A percentile compares a stretch with the other conserved stretches of the same genome.
Conservation (phyloP, 1,140 invertebrate genomes). For the Campodea augens region DNA sequence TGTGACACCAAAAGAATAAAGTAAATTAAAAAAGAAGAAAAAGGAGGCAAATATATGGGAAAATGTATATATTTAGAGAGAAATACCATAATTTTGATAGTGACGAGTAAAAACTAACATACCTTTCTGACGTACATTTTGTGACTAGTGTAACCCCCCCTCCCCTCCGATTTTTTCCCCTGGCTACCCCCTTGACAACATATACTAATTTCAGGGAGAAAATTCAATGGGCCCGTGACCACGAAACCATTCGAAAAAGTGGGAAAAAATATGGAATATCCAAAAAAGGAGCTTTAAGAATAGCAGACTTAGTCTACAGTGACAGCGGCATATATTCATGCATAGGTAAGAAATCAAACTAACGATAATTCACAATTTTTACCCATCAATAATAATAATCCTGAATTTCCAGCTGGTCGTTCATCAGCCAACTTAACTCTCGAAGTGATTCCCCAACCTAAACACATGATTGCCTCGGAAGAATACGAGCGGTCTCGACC, state of each 20-base stretch:
- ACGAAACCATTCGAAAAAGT: constrained; percentile 45
- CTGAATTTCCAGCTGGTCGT: constrained; percentile 33
- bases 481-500: constrained; percentile 32
- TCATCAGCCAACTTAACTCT: constrained; percentile 50
- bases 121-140: no score
- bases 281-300: constrained; percentile 65
- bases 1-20: no score
- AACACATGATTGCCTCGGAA: constrained; percentile 55
- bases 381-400: not conserved
- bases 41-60: no score
- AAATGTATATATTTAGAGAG: no score
- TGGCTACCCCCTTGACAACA: no score
- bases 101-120: no score
- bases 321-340: constrained; percentile 71
- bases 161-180: no score
- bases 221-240: constrained; percentile 65
- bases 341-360: constrained; percentile 29
- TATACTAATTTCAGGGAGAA: constrained; percentile 26
- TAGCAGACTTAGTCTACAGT: constrained; percentile 47
- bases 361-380: no score
- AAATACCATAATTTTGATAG: no score
- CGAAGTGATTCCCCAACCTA: constrained; percentile 47
- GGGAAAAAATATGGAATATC: constrained; percentile 62
- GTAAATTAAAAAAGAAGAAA: no score
- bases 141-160: no score